phyloP scores from a whole-genome alignment of 2,113 vertebrate species.

The Pomatostomus ruficeps region DNA sequence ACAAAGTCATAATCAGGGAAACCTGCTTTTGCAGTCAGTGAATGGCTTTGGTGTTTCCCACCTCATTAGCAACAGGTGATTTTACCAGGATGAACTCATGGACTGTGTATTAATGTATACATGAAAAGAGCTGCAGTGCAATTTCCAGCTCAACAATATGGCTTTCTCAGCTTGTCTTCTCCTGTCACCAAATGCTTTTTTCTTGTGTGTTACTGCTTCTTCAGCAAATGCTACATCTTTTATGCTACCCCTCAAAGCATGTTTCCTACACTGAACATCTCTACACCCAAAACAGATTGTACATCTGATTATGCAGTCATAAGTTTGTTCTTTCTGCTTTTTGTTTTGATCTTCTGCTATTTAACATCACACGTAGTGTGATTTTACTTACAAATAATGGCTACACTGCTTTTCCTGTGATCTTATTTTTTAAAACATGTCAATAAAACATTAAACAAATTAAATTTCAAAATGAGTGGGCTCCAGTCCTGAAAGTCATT shows the following conservation, averaged over 20 bases:
- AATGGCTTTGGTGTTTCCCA: background rate
- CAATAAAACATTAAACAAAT: background rate
- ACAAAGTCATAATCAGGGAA: background rate
- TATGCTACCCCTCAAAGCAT: background rate
- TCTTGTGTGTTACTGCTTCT: background rate
- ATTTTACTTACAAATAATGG: background rate
- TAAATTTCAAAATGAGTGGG: background rate
- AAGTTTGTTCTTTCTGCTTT: background rate
- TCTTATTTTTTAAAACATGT: background rate
- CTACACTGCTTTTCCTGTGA: background rate
- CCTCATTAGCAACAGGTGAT: background rate
- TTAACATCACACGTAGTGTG: background rate
- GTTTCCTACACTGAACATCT: background rate
- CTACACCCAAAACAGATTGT: background rate
- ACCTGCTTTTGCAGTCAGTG: background rate
- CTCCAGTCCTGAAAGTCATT: background rate
- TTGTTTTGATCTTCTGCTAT: background rate
- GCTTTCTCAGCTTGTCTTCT: background rate
- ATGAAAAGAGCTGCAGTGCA: background rate
- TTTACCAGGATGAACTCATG: background rate
- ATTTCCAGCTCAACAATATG: background rate
- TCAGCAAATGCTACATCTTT: background rate
- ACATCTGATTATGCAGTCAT: background rate
- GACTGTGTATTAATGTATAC: background rate
- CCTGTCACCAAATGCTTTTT: background rate